Conservation (phyloP, 2,888 invertebrate species). For the Metacarcinus magister region DNA sequence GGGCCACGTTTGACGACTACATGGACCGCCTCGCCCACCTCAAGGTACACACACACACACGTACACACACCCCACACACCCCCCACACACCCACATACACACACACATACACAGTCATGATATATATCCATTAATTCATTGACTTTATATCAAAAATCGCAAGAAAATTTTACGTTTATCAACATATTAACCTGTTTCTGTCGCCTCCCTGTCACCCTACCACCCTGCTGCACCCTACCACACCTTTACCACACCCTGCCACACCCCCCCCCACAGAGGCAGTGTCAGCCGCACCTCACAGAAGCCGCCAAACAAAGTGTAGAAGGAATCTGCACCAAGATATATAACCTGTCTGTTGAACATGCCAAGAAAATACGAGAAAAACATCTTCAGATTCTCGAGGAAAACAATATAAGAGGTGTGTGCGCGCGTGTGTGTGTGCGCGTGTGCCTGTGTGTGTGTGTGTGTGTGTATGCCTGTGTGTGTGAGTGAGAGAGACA, state of each 20-base stretch:
- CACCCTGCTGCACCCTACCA: neutral
- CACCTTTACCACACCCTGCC: neutral
- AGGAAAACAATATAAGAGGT: constrained; percentile 92
- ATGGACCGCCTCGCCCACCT: constrained; percentile 94
- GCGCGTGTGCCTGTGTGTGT: neutral
- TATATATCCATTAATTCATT: too few relatives aligned
- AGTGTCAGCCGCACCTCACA: constrained; percentile 97
- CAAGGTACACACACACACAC: constrained; percentile 86
- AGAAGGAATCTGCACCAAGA: constrained; percentile 97
- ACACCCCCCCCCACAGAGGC: constrained; percentile 87
- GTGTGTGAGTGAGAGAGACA: neutral
- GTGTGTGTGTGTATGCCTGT: neutral
- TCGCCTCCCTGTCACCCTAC: neutral
- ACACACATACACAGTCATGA: neutral
- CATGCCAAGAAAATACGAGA: constrained; percentile 95
- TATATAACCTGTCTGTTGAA: constrained; percentile 95
- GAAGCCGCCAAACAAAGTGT: constrained; percentile 97
- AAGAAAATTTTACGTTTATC: too few relatives aligned
- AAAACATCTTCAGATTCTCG: constrained; percentile 92
- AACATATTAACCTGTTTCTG: too few relatives aligned
- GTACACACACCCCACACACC: constrained; percentile 28
- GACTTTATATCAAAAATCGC: too few relatives aligned
- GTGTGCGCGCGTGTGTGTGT: constrained; percentile 64
- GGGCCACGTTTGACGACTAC: constrained; percentile 97
- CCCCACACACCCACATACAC: neutral